Base-by-base conservation (phyloP, 2,888 invertebrate genomes). In the Philereme transversata region DNA sequence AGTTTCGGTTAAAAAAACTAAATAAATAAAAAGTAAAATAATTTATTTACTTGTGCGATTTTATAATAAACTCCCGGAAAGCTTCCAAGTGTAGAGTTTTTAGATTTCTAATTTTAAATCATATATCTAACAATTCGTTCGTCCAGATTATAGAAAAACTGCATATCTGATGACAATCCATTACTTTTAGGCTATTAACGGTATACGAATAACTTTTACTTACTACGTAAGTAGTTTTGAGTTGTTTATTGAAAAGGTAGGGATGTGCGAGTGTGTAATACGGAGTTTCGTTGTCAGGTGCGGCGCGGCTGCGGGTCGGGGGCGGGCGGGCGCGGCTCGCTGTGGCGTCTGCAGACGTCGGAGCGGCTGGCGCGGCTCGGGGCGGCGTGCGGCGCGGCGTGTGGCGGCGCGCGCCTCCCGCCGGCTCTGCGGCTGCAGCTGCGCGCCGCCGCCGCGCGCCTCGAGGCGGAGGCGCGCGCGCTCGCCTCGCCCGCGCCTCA, bases 311-410 rank as follows among this genome's bases (percentile, higher is more conserved):
- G 48, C n/a, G 53, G 50, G 63, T 22, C 57, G 63, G 10, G 4
- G 50, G 80, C 41, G 22, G 84, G 83, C 55, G 84, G 84, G 6
- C 86, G 87, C 69, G 88, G 90, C 5, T 87, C 88, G 47, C 79
- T 88, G 57, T 90, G 91, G 91, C 87, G 92, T 41, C 81, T 90
- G 70, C 90, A 88, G 77, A 85, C 89, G 64, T 83, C 90, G 43
- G 91, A 90, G 81, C 86, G 90, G 45, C 79, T 97, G 52, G 96
- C 97, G 72, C 93, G 96, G 69, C 93, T 98, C 75, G 96, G 97
- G 78, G 95, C 98, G 87, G 94, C 95, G 75, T 95, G 95, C 71
- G 97, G 97, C 77, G 96, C 97, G 10, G 98, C 98, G 35, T 80
- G 76, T 35, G 73, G 58, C 73, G 94, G 94, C 62, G 93, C 94